Conservation (phyloP, 1,140 invertebrate genomes). For the Drosophila sp. region DNA sequence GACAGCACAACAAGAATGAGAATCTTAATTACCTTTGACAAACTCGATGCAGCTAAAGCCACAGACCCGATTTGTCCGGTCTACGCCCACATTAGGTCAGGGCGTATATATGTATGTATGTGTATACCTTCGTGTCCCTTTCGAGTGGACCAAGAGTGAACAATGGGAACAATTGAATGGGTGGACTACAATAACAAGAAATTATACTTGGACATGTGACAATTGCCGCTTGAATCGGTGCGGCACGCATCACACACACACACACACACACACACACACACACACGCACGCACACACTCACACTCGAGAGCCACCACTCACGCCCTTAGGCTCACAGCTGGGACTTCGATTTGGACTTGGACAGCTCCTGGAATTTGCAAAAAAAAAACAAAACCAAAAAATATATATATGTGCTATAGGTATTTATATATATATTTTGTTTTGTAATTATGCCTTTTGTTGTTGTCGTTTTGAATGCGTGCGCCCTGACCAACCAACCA, state of each 20-base stretch:
- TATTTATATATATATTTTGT: not conserved
- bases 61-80: conserved; percentile 52
- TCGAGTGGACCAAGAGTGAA: conserved; percentile 48
- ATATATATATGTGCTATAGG: conserved; percentile 27
- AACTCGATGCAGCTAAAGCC: conserved; percentile 13
- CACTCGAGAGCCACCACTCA: conserved; percentile 20
- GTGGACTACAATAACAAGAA: conserved; percentile 33
- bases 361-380: conserved; percentile 74
- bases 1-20: conserved; percentile 27
- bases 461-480: conserved; percentile 26
- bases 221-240: conserved; percentile 49
- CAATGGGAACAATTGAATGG: conserved; percentile 27
- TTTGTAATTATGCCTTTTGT: conserved; percentile 57
- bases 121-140: conserved; percentile 4
- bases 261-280: conserved; percentile 28
- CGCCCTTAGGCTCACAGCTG: conserved; percentile 55
- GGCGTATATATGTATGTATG: conserved; percentile 10
- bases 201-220: conserved; percentile 47
- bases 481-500: conserved; percentile 22
- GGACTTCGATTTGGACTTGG: conserved; percentile 32
- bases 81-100: conserved; percentile 52
- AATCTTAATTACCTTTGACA: conserved; percentile 73
- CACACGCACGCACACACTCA: conserved; percentile 20
- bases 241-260: conserved; percentile 45
- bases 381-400: conserved; percentile 13